Conservation (phyloP, 2,797 vertebrate species). For the Paratrypauchen microcephalus region DNA sequence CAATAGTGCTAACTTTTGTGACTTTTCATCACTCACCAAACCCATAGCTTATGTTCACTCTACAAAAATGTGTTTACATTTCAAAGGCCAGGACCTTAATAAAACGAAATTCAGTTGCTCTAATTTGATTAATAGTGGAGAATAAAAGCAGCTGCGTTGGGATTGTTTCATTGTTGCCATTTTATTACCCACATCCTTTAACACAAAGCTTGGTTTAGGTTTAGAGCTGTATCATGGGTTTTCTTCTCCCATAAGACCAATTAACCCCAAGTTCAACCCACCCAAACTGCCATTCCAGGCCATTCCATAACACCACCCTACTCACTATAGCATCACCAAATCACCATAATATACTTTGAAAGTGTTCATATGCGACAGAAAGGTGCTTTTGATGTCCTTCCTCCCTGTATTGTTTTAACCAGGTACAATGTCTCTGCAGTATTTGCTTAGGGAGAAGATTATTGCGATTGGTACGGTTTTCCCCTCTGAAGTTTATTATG, state of each 20-base stretch:
- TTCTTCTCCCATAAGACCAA: slow-evolving; percentile 52
- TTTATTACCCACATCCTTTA: slow-evolving; percentile 51
- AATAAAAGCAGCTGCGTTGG: slow-evolving; percentile 32
- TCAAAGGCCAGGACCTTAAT: slow-evolving; percentile 9
- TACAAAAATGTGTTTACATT: not conserved
- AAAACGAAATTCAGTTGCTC: not conserved
- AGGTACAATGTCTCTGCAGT: slow-evolving; percentile 27
- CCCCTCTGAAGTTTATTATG: slow-evolving; percentile 57
- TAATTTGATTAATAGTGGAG: not conserved
- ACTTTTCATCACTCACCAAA: no score
- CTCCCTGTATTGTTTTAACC: slow-evolving; percentile 21
- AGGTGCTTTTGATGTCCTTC: slow-evolving; percentile 11
- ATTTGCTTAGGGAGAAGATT: slow-evolving; percentile 43
- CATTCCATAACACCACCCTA: slow-evolving; percentile 10
- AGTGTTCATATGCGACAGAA: slow-evolving; percentile 17
- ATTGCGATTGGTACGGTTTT: slow-evolving; percentile 28
- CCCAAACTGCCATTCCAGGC: slow-evolving; percentile 29
- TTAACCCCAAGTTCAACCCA: slow-evolving; percentile 57
- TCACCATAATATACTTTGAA: slow-evolving; percentile 25
- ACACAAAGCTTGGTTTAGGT: slow-evolving; percentile 49
- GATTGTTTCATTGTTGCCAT: slow-evolving; percentile 46
- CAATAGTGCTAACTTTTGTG: no score
- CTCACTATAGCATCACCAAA: slow-evolving; percentile 25
- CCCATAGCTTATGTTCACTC: not conserved
- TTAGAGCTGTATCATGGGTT: slow-evolving; percentile 47